phyloP scores from a whole-genome alignment of 1,140 invertebrate species.

The Acyrthosiphon pisum region DNA sequence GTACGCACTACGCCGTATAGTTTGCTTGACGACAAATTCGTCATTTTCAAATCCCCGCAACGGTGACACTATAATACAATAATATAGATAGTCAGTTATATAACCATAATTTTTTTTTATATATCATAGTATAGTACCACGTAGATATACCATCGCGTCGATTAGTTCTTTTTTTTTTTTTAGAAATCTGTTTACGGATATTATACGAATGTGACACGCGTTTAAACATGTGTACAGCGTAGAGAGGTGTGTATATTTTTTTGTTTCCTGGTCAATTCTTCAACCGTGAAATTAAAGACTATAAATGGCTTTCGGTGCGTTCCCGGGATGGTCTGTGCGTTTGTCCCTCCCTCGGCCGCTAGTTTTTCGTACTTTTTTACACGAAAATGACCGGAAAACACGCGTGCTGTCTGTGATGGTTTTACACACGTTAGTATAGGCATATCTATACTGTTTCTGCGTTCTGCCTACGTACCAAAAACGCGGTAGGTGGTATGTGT shows the following conservation, averaged over 20 bases:
- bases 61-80: background rate
- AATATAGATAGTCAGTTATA: background rate
- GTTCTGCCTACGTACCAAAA: background rate
- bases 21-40: background rate
- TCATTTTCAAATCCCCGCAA: background rate
- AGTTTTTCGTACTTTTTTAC: constrained; percentile 42
- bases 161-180: constrained; percentile 29
- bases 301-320: constrained; percentile 41
- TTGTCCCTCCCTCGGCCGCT: constrained; percentile 6
- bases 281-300: constrained; percentile 57
- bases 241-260: constrained; percentile 26
- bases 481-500: background rate
- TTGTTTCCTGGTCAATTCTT: constrained; percentile 57
- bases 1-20: no score
- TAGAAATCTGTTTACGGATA: constrained; percentile 46
- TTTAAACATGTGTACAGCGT: constrained; percentile 38
- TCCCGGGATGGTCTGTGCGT: background rate
- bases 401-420: background rate
- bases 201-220: constrained; percentile 34
- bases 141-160: background rate
- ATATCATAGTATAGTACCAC: background rate
- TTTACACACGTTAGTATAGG: background rate
- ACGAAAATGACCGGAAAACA: constrained; percentile 27
- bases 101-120: background rate
- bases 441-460: background rate